phyloP scores from a whole-genome alignment of 2,797 vertebrate genomes.

The Amniataba percoides region DNA sequence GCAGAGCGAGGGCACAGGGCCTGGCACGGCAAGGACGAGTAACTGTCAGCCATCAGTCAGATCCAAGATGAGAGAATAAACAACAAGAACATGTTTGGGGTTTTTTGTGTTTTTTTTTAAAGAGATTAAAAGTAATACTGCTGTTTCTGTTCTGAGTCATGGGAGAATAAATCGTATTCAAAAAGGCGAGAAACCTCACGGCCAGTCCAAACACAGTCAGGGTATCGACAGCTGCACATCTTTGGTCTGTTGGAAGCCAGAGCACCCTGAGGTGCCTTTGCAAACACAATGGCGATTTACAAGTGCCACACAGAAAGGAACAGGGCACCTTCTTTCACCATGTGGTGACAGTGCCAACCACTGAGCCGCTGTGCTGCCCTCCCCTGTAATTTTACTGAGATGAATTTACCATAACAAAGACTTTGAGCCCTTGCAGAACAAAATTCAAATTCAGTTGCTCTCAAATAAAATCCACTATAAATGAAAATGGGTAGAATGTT shows the following conservation, averaged over 20 bases:
- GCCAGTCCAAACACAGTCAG: neutral
- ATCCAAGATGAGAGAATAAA: constrained; percentile 22
- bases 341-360: constrained; percentile 27
- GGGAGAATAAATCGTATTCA: neutral
- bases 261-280: constrained; percentile 36
- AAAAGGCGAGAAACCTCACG: neutral
- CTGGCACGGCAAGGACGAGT: constrained; percentile 37
- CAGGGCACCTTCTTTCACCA: constrained; percentile 25
- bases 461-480: constrained; percentile 75
- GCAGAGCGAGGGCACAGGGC: constrained; percentile 48
- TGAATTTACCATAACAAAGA: constrained; percentile 72
- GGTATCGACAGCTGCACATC: constrained; percentile 6
- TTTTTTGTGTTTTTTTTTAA: too few relatives aligned
- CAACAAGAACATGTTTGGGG: neutral
- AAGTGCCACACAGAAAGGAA: constrained; percentile 42
- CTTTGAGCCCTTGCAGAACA: constrained; percentile 57
- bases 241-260: constrained; percentile 25
- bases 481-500: constrained; percentile 73
- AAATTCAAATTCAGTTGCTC: constrained; percentile 59
- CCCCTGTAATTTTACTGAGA: constrained; percentile 59
- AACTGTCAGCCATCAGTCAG: constrained; percentile 45
- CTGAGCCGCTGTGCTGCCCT: constrained; percentile 38
- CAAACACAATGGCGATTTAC: constrained; percentile 48
- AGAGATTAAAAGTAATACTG: neutral
- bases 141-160: constrained; percentile 10